phyloP scores from a whole-genome alignment of 2,888 invertebrate species.

The Villa cingulata region DNA sequence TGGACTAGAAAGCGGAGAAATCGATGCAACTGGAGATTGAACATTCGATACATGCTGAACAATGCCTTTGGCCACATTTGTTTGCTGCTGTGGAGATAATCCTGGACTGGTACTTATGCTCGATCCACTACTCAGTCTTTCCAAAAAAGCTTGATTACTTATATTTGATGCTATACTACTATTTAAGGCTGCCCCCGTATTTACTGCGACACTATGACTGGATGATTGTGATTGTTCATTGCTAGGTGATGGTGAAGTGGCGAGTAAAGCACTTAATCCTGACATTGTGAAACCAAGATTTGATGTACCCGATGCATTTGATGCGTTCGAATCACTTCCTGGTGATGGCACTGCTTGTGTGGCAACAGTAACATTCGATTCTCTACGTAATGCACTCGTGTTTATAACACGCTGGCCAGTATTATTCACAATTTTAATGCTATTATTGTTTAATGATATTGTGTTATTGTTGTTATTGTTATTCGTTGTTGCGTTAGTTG shows the following conservation, averaged over 20 bases:
- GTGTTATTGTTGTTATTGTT: constrained; percentile 8
- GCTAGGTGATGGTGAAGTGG: constrained; percentile 35
- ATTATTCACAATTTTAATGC: constrained; percentile 18
- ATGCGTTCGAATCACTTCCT: constrained; percentile 35
- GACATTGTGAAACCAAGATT: constrained; percentile 44
- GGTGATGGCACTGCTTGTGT: constrained; percentile 37
- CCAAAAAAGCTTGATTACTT: constrained; percentile 28
- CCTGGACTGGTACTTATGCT: constrained; percentile 17
- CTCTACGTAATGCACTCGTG: constrained; percentile 33
- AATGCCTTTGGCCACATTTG: constrained; percentile 23
- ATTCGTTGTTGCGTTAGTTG: constrained; percentile 14
- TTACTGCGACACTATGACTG: constrained; percentile 18
- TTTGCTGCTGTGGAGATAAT: constrained; percentile 28
- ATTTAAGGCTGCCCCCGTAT: constrained; percentile 13
- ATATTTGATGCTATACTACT: constrained; percentile 20
- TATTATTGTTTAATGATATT: constrained; percentile 15
- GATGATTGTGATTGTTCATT: constrained; percentile 26
- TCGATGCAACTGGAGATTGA: constrained; percentile 33
- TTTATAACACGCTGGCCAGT: constrained; percentile 24
- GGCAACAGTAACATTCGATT: constrained; percentile 37
- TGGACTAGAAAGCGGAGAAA: constrained; percentile 48
- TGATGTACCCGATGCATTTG: constrained; percentile 30
- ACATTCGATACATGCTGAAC: constrained; percentile 21
- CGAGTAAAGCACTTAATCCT: constrained; percentile 42
- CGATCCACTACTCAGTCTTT: constrained; percentile 31